Conservation (phyloP, 2,888 invertebrate genomes). For the Ernsta delagoae region DNA sequence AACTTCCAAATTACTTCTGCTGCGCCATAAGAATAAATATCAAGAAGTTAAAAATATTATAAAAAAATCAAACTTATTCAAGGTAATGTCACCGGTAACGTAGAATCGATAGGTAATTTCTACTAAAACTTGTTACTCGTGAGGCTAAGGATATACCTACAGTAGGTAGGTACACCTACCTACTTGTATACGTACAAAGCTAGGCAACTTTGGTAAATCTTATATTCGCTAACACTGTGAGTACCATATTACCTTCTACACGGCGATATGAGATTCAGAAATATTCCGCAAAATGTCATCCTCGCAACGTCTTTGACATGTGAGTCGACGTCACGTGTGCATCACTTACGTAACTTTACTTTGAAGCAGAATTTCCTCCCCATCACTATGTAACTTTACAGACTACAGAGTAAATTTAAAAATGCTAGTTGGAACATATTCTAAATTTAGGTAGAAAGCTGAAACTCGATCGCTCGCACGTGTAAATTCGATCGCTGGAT, state of each 20-base stretch:
- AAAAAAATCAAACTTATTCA: background rate
- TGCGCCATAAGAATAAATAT: too few species aligned
- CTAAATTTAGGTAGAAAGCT: too few species aligned
- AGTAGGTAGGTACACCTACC: background rate
- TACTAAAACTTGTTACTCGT: background rate
- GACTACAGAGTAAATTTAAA: background rate
- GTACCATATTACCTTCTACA: slow-evolving; percentile 23
- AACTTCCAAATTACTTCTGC: too few species aligned
- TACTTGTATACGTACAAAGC: background rate
- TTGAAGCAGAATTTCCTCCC: slow-evolving; percentile 6
- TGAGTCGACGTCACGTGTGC: slow-evolving; percentile 29
- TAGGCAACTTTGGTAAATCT: slow-evolving; percentile 11
- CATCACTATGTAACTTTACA: background rate
- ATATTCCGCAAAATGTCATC: slow-evolving; percentile 26
- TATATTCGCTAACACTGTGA: slow-evolving; percentile 17
- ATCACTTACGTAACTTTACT: slow-evolving; percentile 3
- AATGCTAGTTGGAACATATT: background rate
- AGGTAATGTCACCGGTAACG: background rate
- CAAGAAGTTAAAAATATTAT: too few species aligned
- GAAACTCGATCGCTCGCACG: too few species aligned
- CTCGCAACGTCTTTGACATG: slow-evolving; percentile 16
- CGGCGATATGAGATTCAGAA: slow-evolving; percentile 27
- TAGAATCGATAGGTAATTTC: background rate
- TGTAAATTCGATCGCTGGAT: too few species aligned
- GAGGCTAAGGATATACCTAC: background rate